Evolutionary conservation across 2,797 vertebrate genomes (phyloP).

Genomic region (Limnodromus scolopaceus): DNA sequence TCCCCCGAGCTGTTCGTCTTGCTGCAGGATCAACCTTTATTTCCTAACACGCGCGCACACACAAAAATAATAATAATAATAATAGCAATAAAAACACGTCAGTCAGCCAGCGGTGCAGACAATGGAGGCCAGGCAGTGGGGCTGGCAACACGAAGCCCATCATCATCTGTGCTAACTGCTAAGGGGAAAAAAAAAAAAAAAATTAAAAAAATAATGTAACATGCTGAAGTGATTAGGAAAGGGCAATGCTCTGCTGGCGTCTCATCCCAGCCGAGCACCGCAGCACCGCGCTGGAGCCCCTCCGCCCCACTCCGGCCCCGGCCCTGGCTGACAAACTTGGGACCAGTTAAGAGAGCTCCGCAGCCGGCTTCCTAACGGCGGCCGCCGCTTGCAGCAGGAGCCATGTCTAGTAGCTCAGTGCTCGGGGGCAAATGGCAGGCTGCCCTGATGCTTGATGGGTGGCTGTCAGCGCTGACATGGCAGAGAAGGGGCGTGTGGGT

Average conservation of each 20-base stretch:
- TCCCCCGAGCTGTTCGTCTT: not conserved
- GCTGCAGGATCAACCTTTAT: not conserved
- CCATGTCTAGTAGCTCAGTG: not conserved
- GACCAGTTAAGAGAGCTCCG: not conserved
- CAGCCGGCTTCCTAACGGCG: not conserved
- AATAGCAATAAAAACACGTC: not conserved
- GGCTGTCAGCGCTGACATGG: not conserved
- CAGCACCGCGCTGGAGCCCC: not conserved
- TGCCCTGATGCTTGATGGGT: rapidly evolving
- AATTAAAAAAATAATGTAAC: not conserved
- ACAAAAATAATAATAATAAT: not conserved
- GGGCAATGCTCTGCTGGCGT: not conserved
- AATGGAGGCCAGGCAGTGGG: not conserved
- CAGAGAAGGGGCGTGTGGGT: not conserved
- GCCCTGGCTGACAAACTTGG: not conserved
- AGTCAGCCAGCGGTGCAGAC: not conserved
- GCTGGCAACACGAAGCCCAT: not conserved
- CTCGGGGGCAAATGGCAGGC: rapidly evolving
- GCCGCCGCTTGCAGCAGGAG: not conserved
- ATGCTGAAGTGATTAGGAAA: slow-evolving; percentile 30
- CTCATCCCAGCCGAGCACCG: not conserved
- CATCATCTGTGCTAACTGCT: not conserved
- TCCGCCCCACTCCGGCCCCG: not conserved
- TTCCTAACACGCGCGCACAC: not conserved
- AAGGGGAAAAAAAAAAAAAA: not conserved